These are phyloP conservation scores for Drosophila ironensis DNA, from an alignment of 1,140 invertebrate species.

Conservation along the genomic window DNA sequence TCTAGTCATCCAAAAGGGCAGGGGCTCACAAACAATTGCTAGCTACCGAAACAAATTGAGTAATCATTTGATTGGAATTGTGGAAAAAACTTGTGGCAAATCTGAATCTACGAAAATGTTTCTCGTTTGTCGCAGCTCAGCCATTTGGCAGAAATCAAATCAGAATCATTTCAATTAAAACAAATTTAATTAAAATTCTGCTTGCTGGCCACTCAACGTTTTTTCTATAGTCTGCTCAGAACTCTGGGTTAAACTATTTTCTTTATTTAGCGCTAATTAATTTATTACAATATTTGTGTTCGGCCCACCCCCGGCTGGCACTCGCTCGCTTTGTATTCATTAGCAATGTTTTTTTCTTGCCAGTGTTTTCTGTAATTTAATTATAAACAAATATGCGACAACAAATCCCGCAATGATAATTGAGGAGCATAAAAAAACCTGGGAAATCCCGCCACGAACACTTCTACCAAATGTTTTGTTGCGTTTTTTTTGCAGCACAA, in stretches of 20 bases:
- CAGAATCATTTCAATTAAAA: slow-evolving; percentile 73
- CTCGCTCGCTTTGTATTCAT: slow-evolving; percentile 38
- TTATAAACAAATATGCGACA: slow-evolving; percentile 76
- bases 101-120: background rate
- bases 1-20: slow-evolving; percentile 3
- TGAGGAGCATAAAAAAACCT: slow-evolving; percentile 19
- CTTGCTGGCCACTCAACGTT: slow-evolving; percentile 15
- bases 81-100: background rate
- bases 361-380: slow-evolving; percentile 65
- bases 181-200: slow-evolving; percentile 71
- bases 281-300: slow-evolving; percentile 74
- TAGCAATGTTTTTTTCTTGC: slow-evolving; percentile 23
- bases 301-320: slow-evolving; percentile 7
- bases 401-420: slow-evolving; percentile 48
- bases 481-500: slow-evolving; percentile 13
- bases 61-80: background rate
- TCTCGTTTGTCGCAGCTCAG: slow-evolving; percentile 1
- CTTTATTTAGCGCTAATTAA: slow-evolving; percentile 74
- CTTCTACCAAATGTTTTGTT: slow-evolving; percentile 41
- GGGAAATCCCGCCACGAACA: slow-evolving; percentile 40
- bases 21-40: slow-evolving; percentile 4
- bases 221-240: slow-evolving; percentile 7
- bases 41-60: background rate
- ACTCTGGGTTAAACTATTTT: slow-evolving; percentile 57
- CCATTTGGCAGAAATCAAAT: slow-evolving; percentile 41